Percentiles rank a stretch among this genome's conserved stretches.
Conservation (phyloP, 2,113 vertebrate genomes). For the Anser brachyrhynchus region DNA sequence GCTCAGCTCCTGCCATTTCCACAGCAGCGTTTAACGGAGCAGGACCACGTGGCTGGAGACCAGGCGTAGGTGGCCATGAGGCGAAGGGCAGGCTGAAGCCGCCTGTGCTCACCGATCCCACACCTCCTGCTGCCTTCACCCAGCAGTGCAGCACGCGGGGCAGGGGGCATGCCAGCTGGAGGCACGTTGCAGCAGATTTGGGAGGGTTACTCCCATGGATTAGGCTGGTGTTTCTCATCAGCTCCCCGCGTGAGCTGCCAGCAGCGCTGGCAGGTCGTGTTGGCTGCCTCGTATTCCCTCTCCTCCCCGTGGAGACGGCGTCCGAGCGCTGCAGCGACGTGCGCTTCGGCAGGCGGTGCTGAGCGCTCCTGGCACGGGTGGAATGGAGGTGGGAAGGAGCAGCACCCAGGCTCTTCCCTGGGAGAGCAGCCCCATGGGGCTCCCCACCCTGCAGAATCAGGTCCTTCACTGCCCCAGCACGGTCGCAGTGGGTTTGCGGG, state of each 20-base stretch:
- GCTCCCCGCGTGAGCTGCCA: not conserved
- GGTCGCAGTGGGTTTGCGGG: not conserved
- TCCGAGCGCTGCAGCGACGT: accelerated
- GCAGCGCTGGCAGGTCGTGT: not conserved
- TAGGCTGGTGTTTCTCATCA: not conserved
- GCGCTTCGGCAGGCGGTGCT: accelerated
- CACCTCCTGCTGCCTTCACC: not conserved
- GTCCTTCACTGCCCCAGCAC: not conserved
- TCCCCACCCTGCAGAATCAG: accelerated
- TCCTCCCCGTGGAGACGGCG: not conserved
- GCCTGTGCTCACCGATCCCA: not conserved
- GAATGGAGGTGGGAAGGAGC: not conserved
- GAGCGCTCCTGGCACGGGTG: not conserved
- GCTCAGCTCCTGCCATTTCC: not conserved
- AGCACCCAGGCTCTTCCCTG: not conserved
- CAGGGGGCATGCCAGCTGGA: not conserved
- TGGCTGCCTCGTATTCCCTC: not conserved
- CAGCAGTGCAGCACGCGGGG: accelerated
- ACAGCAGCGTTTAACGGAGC: not conserved
- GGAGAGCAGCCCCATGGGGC: not conserved
- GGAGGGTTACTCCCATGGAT: not conserved
- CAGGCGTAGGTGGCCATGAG: not conserved
- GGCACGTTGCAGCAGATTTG: not conserved
- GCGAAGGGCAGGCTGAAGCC: not conserved
- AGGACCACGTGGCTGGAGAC: not conserved